These are phyloP conservation scores for Parascotia fuliginaria DNA, from an alignment of 2,888 invertebrate species.

Conservation along the genomic window DNA sequence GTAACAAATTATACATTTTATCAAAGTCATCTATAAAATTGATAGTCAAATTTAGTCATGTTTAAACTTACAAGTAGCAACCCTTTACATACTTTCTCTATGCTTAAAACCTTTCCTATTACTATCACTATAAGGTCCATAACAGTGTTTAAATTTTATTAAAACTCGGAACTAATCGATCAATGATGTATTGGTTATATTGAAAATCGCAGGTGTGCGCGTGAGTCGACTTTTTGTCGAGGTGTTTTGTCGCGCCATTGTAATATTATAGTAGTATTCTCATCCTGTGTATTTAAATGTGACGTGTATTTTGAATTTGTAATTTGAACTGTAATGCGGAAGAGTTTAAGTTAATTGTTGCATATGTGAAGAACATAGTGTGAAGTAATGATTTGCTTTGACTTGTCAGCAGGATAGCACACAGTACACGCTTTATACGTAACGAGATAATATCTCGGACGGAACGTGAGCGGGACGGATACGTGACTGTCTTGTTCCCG, in stretches of 20 bases:
- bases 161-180: conserved; percentile 70
- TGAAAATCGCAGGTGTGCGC: conserved; percentile 81
- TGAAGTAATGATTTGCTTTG: not conserved
- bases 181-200: conserved; percentile 71
- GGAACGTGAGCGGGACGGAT: too few relatives aligned
- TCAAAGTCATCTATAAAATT: conserved; percentile 32
- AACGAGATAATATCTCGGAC: too few relatives aligned
- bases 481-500: too few relatives aligned
- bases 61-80: conserved; percentile 15
- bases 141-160: conserved; percentile 12
- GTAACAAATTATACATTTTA: conserved; percentile 12
- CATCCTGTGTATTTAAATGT: conserved; percentile 45
- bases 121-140: conserved; percentile 7
- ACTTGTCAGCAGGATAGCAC: too few relatives aligned
- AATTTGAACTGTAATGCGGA: conserved; percentile 18
- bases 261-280: conserved; percentile 53
- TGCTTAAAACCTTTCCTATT: conserved; percentile 4
- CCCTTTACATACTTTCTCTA: conserved; percentile 23
- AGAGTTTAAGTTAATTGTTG: not conserved
- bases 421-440: too few relatives aligned
- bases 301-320: conserved; percentile 8
- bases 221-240: conserved; percentile 72
- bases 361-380: not conserved
- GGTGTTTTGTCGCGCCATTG: conserved; percentile 52
- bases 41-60: conserved; percentile 35